Percentiles rank a stretch among this genome's conserved stretches.
Evolutionary conservation across 1,140 invertebrate genomes (phyloP).

Genomic region (Parasteatoda tepidariorum): DNA sequence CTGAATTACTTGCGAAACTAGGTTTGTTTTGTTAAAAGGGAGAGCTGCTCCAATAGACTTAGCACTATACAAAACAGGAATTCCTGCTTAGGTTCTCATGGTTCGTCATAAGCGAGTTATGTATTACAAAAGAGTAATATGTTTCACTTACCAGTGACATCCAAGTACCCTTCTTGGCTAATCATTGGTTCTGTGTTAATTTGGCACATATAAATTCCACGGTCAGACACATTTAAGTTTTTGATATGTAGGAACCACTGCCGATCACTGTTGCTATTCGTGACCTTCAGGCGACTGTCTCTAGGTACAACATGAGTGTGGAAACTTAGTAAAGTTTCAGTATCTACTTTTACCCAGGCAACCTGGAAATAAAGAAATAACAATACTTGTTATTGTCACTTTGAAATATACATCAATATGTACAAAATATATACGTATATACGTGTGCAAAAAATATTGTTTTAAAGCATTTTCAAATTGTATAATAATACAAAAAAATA

Average conservation of each 20-base stretch:
- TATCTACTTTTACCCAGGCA: constrained; percentile 92
- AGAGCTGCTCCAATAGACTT: no score
- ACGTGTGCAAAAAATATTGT: no score
- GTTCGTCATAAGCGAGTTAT: no score
- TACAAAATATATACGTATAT: no score
- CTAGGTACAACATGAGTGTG: constrained; percentile 89
- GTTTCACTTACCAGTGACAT: constrained; percentile 95
- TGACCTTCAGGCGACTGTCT: constrained; percentile 86
- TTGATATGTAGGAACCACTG: constrained; percentile 85
- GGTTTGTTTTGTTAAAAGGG: no score
- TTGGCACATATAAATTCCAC: constrained; percentile 95
- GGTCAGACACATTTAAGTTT: constrained; percentile 89
- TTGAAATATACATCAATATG: not conserved
- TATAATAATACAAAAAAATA: no score
- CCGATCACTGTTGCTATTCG: constrained; percentile 73
- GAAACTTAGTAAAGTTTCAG: constrained; percentile 89
- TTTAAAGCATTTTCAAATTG: no score
- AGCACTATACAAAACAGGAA: no score
- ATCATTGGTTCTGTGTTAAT: constrained; percentile 93
- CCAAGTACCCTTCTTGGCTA: constrained; percentile 85
- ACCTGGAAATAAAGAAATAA: constrained; percentile 73
- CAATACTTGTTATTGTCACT: not conserved
- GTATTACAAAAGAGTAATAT: no score
- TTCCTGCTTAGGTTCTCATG: no score
- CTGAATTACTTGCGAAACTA: no score